Conservation (phyloP, 2,797 vertebrate species). For the Scarus forsteni region DNA sequence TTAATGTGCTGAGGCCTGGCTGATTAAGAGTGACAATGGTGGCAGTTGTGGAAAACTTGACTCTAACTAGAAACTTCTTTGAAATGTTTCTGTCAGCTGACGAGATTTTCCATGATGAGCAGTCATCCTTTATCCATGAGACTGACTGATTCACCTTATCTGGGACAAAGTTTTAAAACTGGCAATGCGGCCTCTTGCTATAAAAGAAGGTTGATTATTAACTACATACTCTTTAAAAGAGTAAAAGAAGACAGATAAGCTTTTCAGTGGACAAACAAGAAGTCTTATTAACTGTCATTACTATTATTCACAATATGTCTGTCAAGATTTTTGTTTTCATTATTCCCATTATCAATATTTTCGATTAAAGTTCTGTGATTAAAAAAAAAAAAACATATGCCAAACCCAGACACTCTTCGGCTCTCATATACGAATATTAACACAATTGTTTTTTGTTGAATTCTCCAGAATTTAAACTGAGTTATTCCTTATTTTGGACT, state of each 20-base stretch:
- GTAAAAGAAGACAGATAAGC: neutral
- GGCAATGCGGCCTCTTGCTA: neutral
- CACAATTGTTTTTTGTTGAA: no score
- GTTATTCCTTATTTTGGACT: no score
- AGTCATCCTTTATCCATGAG: neutral
- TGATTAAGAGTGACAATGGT: constrained; percentile 17
- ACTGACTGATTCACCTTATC: neutral
- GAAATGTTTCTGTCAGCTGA: constrained; percentile 39
- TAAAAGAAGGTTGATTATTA: constrained; percentile 9
- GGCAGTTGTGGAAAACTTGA: constrained; percentile 1
- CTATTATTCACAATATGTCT: no score
- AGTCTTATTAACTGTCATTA: no score
- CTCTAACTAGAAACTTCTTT: neutral
- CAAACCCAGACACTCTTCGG: no score
- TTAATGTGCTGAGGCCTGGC: neutral
- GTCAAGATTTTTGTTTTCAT: neutral
- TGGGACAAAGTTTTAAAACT: constrained; percentile 11
- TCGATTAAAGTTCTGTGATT: no score
- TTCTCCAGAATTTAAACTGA: no score
- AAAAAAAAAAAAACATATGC: no score
- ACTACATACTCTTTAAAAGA: neutral
- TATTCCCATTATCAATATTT: neutral
- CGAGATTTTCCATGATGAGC: constrained; percentile 39
- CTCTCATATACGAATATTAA: no score
- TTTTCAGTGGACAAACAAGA: neutral